A percentile compares a stretch with the other conserved stretches of the same genome.
These are phyloP conservation scores for Leucoraja erinaceus DNA, from an alignment of 2,113 vertebrate genomes.

Conservation along the genomic window DNA sequence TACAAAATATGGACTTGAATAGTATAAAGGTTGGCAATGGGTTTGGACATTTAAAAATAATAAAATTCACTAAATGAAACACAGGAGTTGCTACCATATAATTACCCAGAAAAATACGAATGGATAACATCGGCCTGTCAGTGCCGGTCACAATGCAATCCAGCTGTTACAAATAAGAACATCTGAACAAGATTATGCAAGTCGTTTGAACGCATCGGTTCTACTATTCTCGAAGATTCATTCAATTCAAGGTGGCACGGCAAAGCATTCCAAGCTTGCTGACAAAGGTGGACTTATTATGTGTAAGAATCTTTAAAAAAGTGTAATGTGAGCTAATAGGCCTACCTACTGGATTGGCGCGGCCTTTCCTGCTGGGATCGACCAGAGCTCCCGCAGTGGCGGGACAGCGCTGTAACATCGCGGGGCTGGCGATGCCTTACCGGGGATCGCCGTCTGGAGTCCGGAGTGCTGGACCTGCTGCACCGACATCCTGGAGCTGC, in stretches of 20 bases:
- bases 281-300: no score
- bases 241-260: background rate
- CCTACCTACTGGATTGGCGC: no score
- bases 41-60: background rate
- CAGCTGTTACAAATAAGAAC: background rate
- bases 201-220: background rate
- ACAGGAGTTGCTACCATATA: background rate
- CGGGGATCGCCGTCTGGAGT: no score
- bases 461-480: no score
- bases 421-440: no score
- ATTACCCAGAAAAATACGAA: background rate
- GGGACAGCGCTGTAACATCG: no score
- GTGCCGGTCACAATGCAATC: background rate
- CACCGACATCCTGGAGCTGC: no score
- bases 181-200: background rate
- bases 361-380: no score
- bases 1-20: background rate
- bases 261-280: background rate
- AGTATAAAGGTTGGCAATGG: background rate
- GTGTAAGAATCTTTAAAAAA: background rate
- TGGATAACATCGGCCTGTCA: background rate
- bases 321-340: background rate
- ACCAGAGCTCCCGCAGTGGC: no score
- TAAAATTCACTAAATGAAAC: background rate
- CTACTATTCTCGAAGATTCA: background rate